phyloP scores from a whole-genome alignment of 2,113 vertebrate genomes.

The Macroglossus sobrinus region DNA sequence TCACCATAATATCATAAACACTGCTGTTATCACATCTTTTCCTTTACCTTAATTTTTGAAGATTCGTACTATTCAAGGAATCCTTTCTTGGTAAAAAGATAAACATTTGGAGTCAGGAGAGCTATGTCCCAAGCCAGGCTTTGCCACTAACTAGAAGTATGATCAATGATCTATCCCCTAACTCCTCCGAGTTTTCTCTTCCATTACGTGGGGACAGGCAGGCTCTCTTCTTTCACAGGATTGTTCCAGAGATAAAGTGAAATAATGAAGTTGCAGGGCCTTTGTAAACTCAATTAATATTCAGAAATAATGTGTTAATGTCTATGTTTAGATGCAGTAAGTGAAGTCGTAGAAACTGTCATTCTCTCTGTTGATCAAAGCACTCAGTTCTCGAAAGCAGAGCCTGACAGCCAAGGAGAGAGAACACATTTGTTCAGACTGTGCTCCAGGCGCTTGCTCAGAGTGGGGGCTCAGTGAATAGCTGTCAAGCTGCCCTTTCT shows the following conservation, averaged over 20 bases:
- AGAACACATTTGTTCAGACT: not conserved
- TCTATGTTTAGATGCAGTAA: not conserved
- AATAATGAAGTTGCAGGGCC: not conserved
- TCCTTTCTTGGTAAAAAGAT: not conserved
- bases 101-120: not conserved
- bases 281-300: not conserved
- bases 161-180: not conserved
- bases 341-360: not conserved
- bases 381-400: not conserved
- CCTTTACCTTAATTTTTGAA: not conserved
- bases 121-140: not conserved
- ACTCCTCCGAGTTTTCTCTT: not conserved
- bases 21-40: not conserved
- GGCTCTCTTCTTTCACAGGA: not conserved
- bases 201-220: not conserved
- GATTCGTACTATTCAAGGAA: not conserved
- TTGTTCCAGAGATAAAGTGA: not conserved
- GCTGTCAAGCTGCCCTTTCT: not conserved
- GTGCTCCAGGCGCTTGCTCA: not conserved
- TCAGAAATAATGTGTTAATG: not conserved
- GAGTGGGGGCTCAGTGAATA: accelerated
- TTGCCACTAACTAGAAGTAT: not conserved
- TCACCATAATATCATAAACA: not conserved
- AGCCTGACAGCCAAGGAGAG: not conserved
- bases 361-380: not conserved